Percentiles rank a stretch among this genome's conserved stretches.
phyloP scores from a whole-genome alignment of 2,888 invertebrate genomes.

The Pseudeuparius sepicola region DNA sequence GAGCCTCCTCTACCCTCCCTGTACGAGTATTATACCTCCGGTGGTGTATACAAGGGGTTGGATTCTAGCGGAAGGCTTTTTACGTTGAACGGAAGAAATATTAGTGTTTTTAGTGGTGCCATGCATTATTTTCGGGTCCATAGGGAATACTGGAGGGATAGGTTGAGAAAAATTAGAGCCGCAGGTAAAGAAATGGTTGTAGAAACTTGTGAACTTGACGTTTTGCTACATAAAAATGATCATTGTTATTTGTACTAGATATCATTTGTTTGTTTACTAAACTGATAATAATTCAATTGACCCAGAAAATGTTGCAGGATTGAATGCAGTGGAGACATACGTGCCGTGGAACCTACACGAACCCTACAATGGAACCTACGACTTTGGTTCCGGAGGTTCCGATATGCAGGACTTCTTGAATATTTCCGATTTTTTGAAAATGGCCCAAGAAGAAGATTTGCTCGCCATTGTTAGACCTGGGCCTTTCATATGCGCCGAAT shows the following conservation, averaged over 20 bases:
- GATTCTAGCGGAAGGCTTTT: slow-evolving; percentile 33
- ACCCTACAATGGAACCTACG: slow-evolving; percentile 47
- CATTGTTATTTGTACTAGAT: no score
- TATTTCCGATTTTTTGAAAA: slow-evolving; percentile 53
- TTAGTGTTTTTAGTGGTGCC: slow-evolving; percentile 43
- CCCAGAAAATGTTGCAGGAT: no score
- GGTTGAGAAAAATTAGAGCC: slow-evolving; percentile 64
- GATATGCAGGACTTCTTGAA: slow-evolving; percentile 41
- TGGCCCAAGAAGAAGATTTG: slow-evolving; percentile 68
- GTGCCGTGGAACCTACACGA: slow-evolving; percentile 88
- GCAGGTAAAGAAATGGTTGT: no score
- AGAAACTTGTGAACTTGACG: no score
- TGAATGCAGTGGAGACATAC: slow-evolving; percentile 77
- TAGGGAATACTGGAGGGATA: slow-evolving; percentile 67
- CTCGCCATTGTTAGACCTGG: slow-evolving; percentile 75
- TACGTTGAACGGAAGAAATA: slow-evolving; percentile 37
- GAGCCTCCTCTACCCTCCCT: no score
- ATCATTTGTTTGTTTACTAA: no score
- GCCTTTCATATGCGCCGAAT: slow-evolving; percentile 88
- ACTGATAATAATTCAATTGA: no score
- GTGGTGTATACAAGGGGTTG: slow-evolving; percentile 32
- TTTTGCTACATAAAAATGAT: no score
- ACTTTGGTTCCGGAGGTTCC: slow-evolving; percentile 54
- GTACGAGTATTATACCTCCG: slow-evolving; percentile 41
- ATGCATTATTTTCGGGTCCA: slow-evolving; percentile 83